These are phyloP conservation scores for Alectura lathami DNA, from an alignment of 2,113 vertebrate species.

Conservation along the genomic window DNA sequence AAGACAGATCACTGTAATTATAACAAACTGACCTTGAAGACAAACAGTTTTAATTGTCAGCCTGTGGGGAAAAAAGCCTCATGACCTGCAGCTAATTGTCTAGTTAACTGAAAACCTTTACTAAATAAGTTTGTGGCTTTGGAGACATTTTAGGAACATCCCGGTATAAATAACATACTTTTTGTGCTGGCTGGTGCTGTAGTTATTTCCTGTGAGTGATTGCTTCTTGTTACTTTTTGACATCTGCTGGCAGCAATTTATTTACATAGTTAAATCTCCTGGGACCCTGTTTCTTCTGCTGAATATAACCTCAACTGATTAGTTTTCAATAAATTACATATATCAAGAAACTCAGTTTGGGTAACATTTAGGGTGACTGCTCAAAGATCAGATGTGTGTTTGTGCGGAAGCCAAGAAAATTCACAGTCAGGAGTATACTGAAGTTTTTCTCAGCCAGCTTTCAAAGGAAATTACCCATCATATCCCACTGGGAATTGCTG, in stretches of 20 bases:
- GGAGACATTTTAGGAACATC: slow-evolving; percentile 34
- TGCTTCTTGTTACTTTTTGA: slow-evolving; percentile 65
- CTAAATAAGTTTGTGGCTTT: slow-evolving; percentile 64
- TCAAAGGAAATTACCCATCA: not conserved
- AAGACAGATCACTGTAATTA: slow-evolving; percentile 60
- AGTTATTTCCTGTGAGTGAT: slow-evolving; percentile 44
- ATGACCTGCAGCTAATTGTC: slow-evolving; percentile 62
- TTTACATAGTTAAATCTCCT: slow-evolving; percentile 54
- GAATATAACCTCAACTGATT: slow-evolving; percentile 32
- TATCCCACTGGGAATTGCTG: not conserved
- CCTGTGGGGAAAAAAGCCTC: slow-evolving; percentile 26
- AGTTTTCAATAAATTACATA: slow-evolving; percentile 45
- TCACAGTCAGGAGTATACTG: not conserved
- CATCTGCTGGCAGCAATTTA: slow-evolving; percentile 51
- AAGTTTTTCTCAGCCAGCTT: not conserved
- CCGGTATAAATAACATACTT: not conserved
- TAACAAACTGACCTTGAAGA: slow-evolving; percentile 55
- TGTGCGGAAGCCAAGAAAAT: not conserved
- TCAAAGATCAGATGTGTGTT: not conserved
- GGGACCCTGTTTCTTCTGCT: slow-evolving; percentile 18
- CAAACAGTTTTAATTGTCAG: slow-evolving; percentile 60
- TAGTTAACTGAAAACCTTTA: slow-evolving; percentile 41
- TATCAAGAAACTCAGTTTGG: not conserved
- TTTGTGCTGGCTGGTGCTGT: not conserved
- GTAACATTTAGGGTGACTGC: not conserved